Evolutionary conservation across 2,113 vertebrate genomes (phyloP), one percentile per base, ranked within the genome.

Genomic region (Catharus minimus): DNA sequence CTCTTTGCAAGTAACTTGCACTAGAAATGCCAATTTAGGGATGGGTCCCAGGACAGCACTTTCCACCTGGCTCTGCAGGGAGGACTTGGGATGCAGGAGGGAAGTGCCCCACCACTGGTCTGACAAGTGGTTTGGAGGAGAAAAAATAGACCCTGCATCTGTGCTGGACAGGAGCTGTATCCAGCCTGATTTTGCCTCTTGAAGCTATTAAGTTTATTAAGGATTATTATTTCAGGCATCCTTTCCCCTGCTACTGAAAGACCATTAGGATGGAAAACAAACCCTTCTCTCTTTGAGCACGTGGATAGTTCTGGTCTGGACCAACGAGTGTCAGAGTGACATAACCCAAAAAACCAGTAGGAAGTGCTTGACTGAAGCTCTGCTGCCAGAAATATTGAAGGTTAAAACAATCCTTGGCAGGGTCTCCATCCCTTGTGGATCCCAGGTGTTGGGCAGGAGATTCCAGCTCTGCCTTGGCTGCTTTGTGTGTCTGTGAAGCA

Each of bases 331-430:
- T 92, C 73, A 43, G 71, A 81, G 69, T 68, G 80, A 95, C 66
- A 68, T 50, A 93, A 95, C 62, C 74, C 82, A 58, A 86, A 91
- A 95, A 76, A 60, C 0, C 80, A 68, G 88, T 43, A 84, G 86
- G 86, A 86, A 64, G 55, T 21, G 17, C 36, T 50, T 58, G 83
- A 78, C 69, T 65, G 66, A 82, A 72, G 60, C 10, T 90, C 38
- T 61, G 36, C 62, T 93, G 92, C 93, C 90, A 96, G 84, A 90
- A 89, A 85, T 88, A 86, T 11, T 36, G 90, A 92, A 93, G 92
- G 92, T 95, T 95, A 95, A 90, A 95, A 87, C 52, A 95, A 95
- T 94, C 82, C 83, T 76, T 93, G 95, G 90, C 93, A 69, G 58
- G 58, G n/a, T 39, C 62, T 82, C 58, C 62, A 41, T 89, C 66